Evolutionary conservation across 2,888 invertebrate genomes (phyloP), one percentile per base, ranked within the genome.

Genomic region (Congeria kusceri): DNA sequence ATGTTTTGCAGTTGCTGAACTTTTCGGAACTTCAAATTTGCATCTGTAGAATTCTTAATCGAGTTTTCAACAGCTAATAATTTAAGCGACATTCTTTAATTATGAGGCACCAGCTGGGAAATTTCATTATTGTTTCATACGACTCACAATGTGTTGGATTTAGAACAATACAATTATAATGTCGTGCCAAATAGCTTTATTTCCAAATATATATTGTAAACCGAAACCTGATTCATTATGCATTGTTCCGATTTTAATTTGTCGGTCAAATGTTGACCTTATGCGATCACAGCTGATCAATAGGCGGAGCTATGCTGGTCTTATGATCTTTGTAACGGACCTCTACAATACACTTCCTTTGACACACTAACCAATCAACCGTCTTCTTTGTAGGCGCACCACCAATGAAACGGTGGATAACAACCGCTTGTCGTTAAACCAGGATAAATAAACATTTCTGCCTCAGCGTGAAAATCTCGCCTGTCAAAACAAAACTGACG

Each of bases 361-460:
- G 3, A n/a, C 32, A 4, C n/a, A 32, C 28, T 29, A 39, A 57
- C 80, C 66, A 80, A 80, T 80, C 57, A 73, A 27, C 28, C n/a
- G 7, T 9, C 7, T 44, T 0, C 25, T 28, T 46, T 56, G 32
- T 47, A 44, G 62, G 71, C 74, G 74, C 63, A 67, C 72, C 53
- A 56, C 83, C 79, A 83, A 83, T 83, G 65, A 77, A 72, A 77
- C 27, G 23, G 4, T 9, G 15, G 46, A 49, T 80, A 49, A 68
- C 57, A 70, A 46, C 7, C 7, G n/a, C 11, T 0, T 29, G 39
- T 61, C 44, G 66, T 44, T 59, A 57, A 81, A 80, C n/a, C 74
- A 82, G 84, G 82, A 88, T 89, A 90, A 90, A 89, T 88, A 90
- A 89, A 88, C 87, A 70, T 69, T 74, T 71, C 75, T 82, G 86